Conservation (phyloP, 2,888 invertebrate genomes). For the Eupeodes latifasciatus region DNA sequence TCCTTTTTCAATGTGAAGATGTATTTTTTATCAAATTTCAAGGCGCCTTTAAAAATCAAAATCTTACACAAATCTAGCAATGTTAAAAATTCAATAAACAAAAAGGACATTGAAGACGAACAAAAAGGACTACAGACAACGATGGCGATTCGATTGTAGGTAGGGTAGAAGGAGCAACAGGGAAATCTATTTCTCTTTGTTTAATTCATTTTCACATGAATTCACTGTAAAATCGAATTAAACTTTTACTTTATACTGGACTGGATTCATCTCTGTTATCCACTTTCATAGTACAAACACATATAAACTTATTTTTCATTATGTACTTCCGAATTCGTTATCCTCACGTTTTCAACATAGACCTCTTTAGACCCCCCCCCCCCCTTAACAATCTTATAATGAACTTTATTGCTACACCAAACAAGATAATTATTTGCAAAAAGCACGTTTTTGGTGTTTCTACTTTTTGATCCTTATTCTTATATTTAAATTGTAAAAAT, state of each 20-base stretch:
- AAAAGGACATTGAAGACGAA: not conserved
- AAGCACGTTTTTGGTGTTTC: slow-evolving; percentile 57
- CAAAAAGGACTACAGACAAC: not conserved
- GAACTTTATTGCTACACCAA: not conserved
- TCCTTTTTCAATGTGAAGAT: too few relatives aligned
- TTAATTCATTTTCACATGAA: slow-evolving; percentile 65
- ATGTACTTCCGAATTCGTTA: not conserved
- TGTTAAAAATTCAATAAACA: slow-evolving; percentile 6
- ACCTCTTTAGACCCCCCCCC: not conserved
- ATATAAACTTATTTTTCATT: slow-evolving; percentile 15
- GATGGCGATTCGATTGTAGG: not conserved
- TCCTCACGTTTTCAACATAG: not conserved
- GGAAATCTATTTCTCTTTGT: slow-evolving; percentile 50
- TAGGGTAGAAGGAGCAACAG: slow-evolving; percentile 2
- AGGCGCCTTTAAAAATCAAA: not conserved
- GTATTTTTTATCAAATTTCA: not conserved
- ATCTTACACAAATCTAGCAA: not conserved
- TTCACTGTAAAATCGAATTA: slow-evolving; percentile 66
- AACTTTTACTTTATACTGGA: slow-evolving; percentile 37
- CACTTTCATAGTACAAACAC: too few relatives aligned
- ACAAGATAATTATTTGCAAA: slow-evolving; percentile 52
- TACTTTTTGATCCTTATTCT: slow-evolving; percentile 49
- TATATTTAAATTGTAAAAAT: slow-evolving; percentile 16
- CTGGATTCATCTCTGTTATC: slow-evolving; percentile 37
- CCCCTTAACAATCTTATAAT: too few relatives aligned